Percentiles rank a stretch among this genome's conserved stretches.
These are phyloP conservation scores for Antigone vipio DNA, from an alignment of 2,113 vertebrate genomes.

Conservation along the genomic window DNA sequence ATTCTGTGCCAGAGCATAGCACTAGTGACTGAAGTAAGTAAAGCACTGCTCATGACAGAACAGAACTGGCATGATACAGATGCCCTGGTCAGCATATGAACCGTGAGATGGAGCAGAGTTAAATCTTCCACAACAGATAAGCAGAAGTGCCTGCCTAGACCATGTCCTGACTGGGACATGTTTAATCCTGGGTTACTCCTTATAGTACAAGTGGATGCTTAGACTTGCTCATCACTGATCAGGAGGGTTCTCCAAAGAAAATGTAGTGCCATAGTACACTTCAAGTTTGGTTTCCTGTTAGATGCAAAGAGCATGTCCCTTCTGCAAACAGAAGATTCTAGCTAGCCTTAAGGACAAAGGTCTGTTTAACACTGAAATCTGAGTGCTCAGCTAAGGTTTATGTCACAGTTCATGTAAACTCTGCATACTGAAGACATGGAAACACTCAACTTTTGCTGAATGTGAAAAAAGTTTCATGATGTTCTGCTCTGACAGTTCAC, in stretches of 20 bases:
- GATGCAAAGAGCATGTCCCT: not conserved
- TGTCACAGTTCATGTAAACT: not conserved
- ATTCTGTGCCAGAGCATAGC: too few relatives aligned
- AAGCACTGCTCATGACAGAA: too few relatives aligned
- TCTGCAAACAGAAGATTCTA: not conserved
- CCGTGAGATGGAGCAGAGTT: accelerated
- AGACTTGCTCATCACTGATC: not conserved
- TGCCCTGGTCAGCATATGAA: too few relatives aligned
- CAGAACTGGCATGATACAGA: not conserved
- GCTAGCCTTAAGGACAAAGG: not conserved
- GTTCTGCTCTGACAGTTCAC: not conserved
- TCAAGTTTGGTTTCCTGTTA: not conserved
- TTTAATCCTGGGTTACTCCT: not conserved
- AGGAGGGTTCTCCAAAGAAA: not conserved
- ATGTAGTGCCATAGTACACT: accelerated
- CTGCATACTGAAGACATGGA: too few relatives aligned
- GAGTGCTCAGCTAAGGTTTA: not conserved
- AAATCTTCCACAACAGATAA: not conserved
- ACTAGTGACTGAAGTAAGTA: not conserved
- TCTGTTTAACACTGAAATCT: not conserved
- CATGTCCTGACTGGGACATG: accelerated
- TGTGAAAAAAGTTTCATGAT: accelerated
- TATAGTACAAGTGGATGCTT: not conserved
- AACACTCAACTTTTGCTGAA: not conserved
- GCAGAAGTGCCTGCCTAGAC: not conserved